A percentile compares a stretch with the other conserved stretches of the same genome.
Evolutionary conservation across 2,797 vertebrate genomes (phyloP).

Genomic region (Scyliorhinus canicula): DNA sequence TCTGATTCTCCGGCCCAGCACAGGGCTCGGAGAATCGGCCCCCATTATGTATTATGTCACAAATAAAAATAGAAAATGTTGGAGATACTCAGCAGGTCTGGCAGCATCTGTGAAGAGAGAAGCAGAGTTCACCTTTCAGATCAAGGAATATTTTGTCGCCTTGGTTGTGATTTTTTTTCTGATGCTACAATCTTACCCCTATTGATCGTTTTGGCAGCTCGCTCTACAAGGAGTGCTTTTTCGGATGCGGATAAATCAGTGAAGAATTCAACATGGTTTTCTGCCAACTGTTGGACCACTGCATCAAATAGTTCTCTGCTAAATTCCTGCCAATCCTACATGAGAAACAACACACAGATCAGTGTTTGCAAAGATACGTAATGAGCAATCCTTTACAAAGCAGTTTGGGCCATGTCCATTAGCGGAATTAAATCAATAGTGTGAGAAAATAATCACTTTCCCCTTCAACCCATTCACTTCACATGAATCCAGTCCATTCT

Average conservation of each 20-base stretch:
- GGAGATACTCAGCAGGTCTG: not conserved
- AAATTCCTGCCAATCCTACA: not conserved
- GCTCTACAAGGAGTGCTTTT: conserved; percentile 43
- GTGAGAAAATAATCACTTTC: not conserved
- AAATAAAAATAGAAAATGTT: not conserved
- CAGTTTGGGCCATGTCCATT: not conserved
- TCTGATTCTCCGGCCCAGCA: too few species aligned
- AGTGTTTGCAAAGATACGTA: not conserved
- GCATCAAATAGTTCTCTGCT: conserved; percentile 41
- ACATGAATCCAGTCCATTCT: not conserved
- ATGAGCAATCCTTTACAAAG: not conserved
- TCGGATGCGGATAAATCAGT: conserved; percentile 44
- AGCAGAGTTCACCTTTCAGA: not conserved
- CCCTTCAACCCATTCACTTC: not conserved
- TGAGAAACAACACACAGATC: not conserved
- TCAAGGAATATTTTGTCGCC: not conserved
- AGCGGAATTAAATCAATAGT: not conserved
- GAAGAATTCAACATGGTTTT: conserved; percentile 42
- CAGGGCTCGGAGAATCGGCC: too few species aligned
- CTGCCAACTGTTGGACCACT: conserved; percentile 44
- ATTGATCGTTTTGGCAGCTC: conserved; percentile 42
- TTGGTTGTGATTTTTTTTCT: not conserved
- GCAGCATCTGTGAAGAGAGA: not conserved
- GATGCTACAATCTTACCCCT: conserved; percentile 40
- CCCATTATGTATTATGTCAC: not conserved